A percentile compares a stretch with the other conserved stretches of the same genome.
phyloP scores from a whole-genome alignment of 2,888 invertebrate species.

The Adelognathus sp. region DNA sequence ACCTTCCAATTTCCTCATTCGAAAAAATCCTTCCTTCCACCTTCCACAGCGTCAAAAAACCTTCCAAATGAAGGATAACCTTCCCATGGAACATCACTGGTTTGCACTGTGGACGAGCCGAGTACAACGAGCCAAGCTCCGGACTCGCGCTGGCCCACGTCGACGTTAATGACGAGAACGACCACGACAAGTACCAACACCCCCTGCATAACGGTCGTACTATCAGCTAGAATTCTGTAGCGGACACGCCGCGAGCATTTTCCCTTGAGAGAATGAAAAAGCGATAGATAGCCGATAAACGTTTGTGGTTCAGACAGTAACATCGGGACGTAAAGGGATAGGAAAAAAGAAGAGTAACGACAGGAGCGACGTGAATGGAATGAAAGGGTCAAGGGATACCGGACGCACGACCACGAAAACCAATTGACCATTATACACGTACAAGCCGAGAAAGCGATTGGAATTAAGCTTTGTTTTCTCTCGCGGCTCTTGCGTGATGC shows the following conservation, averaged over 20 bases:
- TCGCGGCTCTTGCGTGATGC: background rate
- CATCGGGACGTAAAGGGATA: background rate
- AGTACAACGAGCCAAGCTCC: conserved; percentile 16
- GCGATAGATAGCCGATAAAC: conserved; percentile 20
- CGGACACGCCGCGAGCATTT: conserved; percentile 1
- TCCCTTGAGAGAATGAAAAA: background rate
- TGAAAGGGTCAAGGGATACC: conserved; percentile 39
- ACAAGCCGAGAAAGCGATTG: conserved; percentile 5
- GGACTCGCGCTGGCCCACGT: conserved; percentile 21
- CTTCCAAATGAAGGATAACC: too few relatives aligned
- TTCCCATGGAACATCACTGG: too few relatives aligned
- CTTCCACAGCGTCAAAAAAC: too few relatives aligned
- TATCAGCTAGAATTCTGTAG: conserved; percentile 8
- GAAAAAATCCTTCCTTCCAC: too few relatives aligned
- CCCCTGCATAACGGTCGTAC: conserved; percentile 2
- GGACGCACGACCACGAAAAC: conserved; percentile 38
- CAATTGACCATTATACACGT: conserved; percentile 41
- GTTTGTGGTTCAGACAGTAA: conserved; percentile 38
- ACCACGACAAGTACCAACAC: background rate
- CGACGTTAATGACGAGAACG: conserved; percentile 40
- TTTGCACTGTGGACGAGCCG: conserved; percentile 55
- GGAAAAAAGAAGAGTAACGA: background rate
- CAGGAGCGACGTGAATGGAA: background rate
- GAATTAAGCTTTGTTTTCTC: conserved; percentile 32
- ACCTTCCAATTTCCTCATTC: too few relatives aligned